Evolutionary conservation across 2,113 vertebrate species (phyloP).

Genomic region (Bostrychus sinensis): DNA sequence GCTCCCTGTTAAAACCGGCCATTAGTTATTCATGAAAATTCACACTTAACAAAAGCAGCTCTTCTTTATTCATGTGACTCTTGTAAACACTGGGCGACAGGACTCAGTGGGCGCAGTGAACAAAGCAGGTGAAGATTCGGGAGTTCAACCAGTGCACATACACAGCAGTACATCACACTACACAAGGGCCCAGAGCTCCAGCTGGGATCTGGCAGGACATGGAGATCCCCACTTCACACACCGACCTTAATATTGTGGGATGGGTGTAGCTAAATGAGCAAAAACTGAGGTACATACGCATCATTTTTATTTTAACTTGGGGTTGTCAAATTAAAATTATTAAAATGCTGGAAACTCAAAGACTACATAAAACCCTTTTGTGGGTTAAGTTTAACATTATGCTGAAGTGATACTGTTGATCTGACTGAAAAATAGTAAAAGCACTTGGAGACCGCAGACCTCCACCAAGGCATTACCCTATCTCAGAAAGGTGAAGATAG

Average conservation of each 20-base stretch:
- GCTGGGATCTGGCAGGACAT: slow-evolving; percentile 8
- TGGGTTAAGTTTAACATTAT: too few relatives aligned
- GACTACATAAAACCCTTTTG: too few relatives aligned
- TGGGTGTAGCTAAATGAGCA: background rate
- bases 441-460: too few relatives aligned
- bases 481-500: too few relatives aligned
- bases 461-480: too few relatives aligned
- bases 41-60: background rate
- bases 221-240: slow-evolving; percentile 1
- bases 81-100: slow-evolving; percentile 3
- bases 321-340: too few relatives aligned
- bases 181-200: background rate
- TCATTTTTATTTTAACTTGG: too few relatives aligned
- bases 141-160: background rate
- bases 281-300: too few relatives aligned
- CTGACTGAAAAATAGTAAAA: too few relatives aligned
- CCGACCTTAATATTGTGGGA: background rate
- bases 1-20: background rate
- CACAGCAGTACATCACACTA: slow-evolving; percentile 2
- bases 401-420: too few relatives aligned
- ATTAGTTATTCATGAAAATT: background rate
- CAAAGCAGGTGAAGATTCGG: background rate
- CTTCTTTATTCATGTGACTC: background rate
- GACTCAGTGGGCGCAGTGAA: background rate
- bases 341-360: too few relatives aligned